These are phyloP conservation scores for Drosophila longiperda DNA, from an alignment of 2,888 invertebrate species.

Conservation along the genomic window DNA sequence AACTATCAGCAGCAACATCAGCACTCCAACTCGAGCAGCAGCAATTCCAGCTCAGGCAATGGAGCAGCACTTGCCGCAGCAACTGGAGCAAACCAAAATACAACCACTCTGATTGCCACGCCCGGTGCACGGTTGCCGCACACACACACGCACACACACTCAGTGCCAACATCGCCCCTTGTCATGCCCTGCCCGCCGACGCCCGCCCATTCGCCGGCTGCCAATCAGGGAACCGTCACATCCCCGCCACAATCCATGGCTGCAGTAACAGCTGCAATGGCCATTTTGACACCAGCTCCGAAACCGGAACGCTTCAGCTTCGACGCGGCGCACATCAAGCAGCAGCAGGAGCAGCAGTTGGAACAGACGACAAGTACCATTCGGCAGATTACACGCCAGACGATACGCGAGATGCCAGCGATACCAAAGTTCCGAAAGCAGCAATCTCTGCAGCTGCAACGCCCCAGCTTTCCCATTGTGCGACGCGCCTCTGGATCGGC, in stretches of 20 bases:
- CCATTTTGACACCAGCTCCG: constrained; percentile 81
- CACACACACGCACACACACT: constrained; percentile 75
- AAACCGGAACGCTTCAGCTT: constrained; percentile 59
- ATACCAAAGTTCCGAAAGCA: constrained; percentile 87
- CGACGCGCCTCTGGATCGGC: constrained; percentile 87
- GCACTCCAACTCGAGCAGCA: constrained; percentile 83
- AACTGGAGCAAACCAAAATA: constrained; percentile 10
- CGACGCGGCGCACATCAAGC: constrained; percentile 57
- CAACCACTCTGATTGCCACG: constrained; percentile 37
- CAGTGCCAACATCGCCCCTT: constrained; percentile 91
- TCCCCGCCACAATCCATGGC: constrained; percentile 83
- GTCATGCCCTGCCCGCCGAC: constrained; percentile 85
- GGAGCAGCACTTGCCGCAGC: constrained; percentile 57
- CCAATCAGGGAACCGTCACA: constrained; percentile 79
- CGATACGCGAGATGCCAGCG: constrained; percentile 87
- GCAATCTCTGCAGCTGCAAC: constrained; percentile 82
- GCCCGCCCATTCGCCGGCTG: constrained; percentile 85
- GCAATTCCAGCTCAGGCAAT: constrained; percentile 83
- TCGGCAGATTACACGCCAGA: constrained; percentile 87
- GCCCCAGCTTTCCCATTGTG: constrained; percentile 89
- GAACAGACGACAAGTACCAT: constrained; percentile 11
- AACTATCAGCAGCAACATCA: constrained; percentile 82
- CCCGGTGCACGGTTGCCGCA: constrained; percentile 55
- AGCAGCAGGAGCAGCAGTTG: constrained; percentile 43
- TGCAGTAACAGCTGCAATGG: constrained; percentile 83